phyloP scores from a whole-genome alignment of 2,113 vertebrate species.

The Eublepharis macularius region DNA sequence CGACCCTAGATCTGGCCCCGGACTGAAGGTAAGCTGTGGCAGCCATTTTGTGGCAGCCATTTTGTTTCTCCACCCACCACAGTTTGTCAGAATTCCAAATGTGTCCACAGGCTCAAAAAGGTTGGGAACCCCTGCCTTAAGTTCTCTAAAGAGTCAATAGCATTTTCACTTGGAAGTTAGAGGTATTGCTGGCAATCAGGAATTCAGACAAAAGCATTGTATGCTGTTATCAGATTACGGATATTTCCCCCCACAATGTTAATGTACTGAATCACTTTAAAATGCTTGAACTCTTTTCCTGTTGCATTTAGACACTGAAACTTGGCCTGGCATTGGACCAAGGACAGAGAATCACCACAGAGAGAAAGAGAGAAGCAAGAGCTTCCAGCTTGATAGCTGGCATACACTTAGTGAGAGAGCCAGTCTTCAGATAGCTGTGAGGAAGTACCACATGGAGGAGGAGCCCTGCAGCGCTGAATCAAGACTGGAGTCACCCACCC shows the following conservation, averaged over 20 bases:
- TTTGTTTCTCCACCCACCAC: too few species aligned
- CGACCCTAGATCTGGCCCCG: too few species aligned
- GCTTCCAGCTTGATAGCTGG: constrained; percentile 16
- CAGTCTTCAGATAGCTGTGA: constrained; percentile 39
- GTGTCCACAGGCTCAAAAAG: too few species aligned
- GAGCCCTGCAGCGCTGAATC: constrained; percentile 58
- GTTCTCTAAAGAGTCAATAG: neutral
- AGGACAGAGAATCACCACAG: constrained; percentile 44
- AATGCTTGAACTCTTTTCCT: constrained; percentile 63
- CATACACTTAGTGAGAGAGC: constrained; percentile 37
- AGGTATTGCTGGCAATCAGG: constrained; percentile 43
- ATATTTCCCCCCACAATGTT: neutral
- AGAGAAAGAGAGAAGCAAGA: constrained; percentile 31
- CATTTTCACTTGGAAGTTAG: constrained; percentile 47
- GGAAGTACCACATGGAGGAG: constrained; percentile 69
- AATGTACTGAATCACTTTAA: constrained; percentile 60
- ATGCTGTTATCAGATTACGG: constrained; percentile 42
- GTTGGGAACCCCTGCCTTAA: too few species aligned
- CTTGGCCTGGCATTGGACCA: constrained; percentile 55
- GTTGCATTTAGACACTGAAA: constrained; percentile 70
- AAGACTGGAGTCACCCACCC: constrained; percentile 61
- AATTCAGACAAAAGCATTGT: constrained; percentile 54
- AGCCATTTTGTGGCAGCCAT: too few species aligned
- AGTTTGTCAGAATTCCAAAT: too few species aligned
- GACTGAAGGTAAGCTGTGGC: too few species aligned